A percentile compares a stretch with the other conserved stretches of the same genome.
phyloP scores from a whole-genome alignment of 2,797 vertebrate species.

The Setipinna tenuifilis region DNA sequence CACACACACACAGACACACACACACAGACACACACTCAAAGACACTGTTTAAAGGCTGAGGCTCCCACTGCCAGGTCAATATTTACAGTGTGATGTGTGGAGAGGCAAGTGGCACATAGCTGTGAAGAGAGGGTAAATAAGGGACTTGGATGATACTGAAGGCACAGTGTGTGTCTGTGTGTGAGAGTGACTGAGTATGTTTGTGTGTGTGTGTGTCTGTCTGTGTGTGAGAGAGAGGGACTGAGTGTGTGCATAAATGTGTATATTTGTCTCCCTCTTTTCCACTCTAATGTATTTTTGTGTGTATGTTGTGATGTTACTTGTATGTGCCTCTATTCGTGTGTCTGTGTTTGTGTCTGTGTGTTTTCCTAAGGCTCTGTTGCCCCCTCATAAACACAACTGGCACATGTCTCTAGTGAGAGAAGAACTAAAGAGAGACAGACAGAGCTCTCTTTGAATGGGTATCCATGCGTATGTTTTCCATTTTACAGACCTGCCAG shows the following conservation, averaged over 20 bases:
- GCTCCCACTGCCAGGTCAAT: conserved; percentile 21
- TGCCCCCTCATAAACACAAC: background rate
- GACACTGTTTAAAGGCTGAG: background rate
- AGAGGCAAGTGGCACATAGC: background rate
- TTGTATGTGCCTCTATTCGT: background rate
- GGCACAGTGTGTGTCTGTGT: background rate
- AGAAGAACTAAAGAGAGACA: background rate
- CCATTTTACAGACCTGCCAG: conserved; percentile 62
- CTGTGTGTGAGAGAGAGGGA: no score
- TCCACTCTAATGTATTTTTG: background rate
- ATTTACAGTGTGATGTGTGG: conserved; percentile 26
- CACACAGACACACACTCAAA: background rate
- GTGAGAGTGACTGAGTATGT: no score
- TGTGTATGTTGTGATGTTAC: background rate
- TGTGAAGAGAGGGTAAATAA: conserved; percentile 17
- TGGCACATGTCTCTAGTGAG: background rate
- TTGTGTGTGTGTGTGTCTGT: background rate
- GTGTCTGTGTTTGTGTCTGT: background rate
- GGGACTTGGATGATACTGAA: background rate
- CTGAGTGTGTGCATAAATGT: no score
- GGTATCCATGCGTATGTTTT: conserved; percentile 64
- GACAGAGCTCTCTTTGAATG: conserved; percentile 46
- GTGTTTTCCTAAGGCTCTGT: background rate
- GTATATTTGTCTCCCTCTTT: no score
- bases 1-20: background rate